Evolutionary conservation across 2,888 invertebrate species (phyloP), one percentile per base, ranked within the genome.

Genomic region (Resseliella maxima): DNA sequence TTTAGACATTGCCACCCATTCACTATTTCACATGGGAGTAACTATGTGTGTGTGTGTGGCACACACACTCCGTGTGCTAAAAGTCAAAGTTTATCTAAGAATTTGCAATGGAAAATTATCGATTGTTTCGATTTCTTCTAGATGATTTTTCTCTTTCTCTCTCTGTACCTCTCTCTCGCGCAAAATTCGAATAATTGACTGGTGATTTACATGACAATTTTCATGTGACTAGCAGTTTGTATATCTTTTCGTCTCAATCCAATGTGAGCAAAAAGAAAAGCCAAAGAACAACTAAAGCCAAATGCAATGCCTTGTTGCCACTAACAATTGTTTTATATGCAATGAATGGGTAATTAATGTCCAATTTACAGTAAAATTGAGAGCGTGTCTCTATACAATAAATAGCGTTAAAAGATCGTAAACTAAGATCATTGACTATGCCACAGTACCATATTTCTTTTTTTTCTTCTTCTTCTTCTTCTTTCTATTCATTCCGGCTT

Each of bases 121-220:
- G 72, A 83, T 38, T 83, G 24, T 38, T 38, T 38, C 83, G 83
- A 83, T 83, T 83, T 83, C 38, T 24, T 3, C 3, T 3, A 6
- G 83, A 83, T 83, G 12, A 50, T 83, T 83, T 83, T 72, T 0
- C 10, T 35, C 41, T 41, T 41, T 5, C 12, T 41, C 12, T 41
- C 6, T 41, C 12, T 41, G 41, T 41, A 41, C n/a, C n/a, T n/a
- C n/a, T n/a, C n/a, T n/a, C n/a, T n/a, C n/a, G n/a, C n/a, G n/a
- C n/a, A n/a, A n/a, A n/a, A 41, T 1, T 38, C 64, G 64, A 64
- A 83, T 38, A 38, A 72, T 83, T 38, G 38, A 83, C 38, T 83
- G 38, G 38, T 83, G 83, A 83, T 83, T 38, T 83, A 83, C 83
- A 83, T 83, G 83, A 83, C 83, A 83, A 83, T 83, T 83, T 83